These are phyloP conservation scores for Epirrita christyi DNA, from an alignment of 2,888 invertebrate species.

Conservation along the genomic window DNA sequence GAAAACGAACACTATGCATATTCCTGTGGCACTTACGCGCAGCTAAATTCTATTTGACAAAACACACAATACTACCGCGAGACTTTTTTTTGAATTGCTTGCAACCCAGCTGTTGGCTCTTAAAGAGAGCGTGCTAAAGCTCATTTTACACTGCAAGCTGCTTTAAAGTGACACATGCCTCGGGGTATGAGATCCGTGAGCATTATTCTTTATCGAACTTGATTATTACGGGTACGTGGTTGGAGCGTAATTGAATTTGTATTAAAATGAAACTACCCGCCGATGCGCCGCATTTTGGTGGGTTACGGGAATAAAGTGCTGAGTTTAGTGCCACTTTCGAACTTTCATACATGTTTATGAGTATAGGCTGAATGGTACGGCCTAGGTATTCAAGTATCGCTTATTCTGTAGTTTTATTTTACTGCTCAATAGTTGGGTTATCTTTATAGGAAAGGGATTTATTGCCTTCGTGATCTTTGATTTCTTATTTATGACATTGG, in stretches of 20 bases:
- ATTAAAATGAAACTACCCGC: slow-evolving; percentile 36
- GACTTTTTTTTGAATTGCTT: neutral
- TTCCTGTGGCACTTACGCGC: neutral
- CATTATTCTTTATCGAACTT: slow-evolving; percentile 46
- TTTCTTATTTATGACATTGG: slow-evolving; percentile 26
- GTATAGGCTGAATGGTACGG: neutral
- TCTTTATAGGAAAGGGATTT: slow-evolving; percentile 31
- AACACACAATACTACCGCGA: neutral
- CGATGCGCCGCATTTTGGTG: slow-evolving; percentile 1
- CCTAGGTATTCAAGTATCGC: slow-evolving; percentile 21
- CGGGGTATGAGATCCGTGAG: slow-evolving; percentile 33
- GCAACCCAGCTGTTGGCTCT: neutral
- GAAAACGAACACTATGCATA: neutral
- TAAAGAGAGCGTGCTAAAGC: neutral
- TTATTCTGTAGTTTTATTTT: slow-evolving; percentile 26
- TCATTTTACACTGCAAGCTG: neutral
- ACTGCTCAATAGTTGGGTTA: slow-evolving; percentile 27
- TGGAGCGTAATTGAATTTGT: slow-evolving; percentile 37
- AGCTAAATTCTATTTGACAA: neutral
- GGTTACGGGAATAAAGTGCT: slow-evolving; percentile 22
- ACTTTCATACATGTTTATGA: slow-evolving; percentile 18
- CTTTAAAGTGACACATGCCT: slow-evolving; percentile 1
- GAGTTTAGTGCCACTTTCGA: slow-evolving; percentile 19
- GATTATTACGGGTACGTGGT: slow-evolving; percentile 41
- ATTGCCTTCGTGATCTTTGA: slow-evolving; percentile 23